Conservation (phyloP, 2,113 vertebrate genomes). For the Gulo gulo region DNA sequence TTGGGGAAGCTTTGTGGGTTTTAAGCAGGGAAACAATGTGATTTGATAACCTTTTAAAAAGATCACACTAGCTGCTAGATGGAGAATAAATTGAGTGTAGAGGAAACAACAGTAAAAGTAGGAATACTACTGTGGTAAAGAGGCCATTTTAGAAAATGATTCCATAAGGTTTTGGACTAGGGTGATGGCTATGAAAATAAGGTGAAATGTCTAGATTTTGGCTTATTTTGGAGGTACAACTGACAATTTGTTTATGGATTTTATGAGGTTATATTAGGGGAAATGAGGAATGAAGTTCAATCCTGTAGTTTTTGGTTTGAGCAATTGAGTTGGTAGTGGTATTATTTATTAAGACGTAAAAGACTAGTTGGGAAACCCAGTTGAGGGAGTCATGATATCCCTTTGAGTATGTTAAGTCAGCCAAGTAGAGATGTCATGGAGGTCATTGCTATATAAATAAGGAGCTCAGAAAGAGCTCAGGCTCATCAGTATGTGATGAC, state of each 20-base stretch:
- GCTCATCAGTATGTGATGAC: background rate
- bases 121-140: background rate
- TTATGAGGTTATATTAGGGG: background rate
- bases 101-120: background rate
- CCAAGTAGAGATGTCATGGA: background rate
- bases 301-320: background rate
- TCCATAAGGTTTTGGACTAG: background rate
- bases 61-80: background rate
- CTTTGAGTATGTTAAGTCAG: background rate
- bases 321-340: background rate
- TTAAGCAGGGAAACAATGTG: background rate
- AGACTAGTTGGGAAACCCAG: background rate
- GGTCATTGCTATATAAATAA: background rate
- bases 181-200: background rate
- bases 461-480: background rate
- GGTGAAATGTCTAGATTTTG: background rate
- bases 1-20: background rate
- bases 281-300: background rate
- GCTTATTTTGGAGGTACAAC: background rate
- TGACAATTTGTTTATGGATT: background rate
- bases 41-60: background rate
- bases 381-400: background rate
- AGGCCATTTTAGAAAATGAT: background rate
- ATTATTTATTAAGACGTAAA: background rate
- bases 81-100: background rate